A percentile compares a stretch with the other conserved stretches of the same genome.
These are phyloP conservation scores for Platynereis dumerilii DNA, from an alignment of 2,888 invertebrate species.

Conservation along the genomic window DNA sequence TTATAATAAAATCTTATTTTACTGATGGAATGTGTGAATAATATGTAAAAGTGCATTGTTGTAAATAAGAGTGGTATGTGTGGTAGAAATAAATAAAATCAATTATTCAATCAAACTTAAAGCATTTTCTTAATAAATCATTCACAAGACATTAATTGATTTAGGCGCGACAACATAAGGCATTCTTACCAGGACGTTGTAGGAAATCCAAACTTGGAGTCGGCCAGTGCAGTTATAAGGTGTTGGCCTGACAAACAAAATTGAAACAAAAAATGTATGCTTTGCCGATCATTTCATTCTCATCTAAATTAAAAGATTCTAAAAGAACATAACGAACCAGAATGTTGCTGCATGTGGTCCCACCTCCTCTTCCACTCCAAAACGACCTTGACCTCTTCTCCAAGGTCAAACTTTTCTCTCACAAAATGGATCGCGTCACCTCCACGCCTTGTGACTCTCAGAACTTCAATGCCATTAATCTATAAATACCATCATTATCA, in stretches of 20 bases:
- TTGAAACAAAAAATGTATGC: too few relatives aligned
- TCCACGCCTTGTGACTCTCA: constrained; percentile 75
- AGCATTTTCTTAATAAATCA: too few relatives aligned
- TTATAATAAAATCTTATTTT: too few relatives aligned
- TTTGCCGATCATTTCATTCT: too few relatives aligned
- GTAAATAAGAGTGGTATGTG: too few relatives aligned
- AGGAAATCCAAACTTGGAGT: constrained; percentile 71
- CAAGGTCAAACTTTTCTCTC: constrained; percentile 69
- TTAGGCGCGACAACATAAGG: too few relatives aligned
- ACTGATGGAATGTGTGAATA: too few relatives aligned
- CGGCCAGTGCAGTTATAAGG: constrained; percentile 79
- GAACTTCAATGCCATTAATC: constrained; percentile 72
- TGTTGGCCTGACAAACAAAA: constrained; percentile 76
- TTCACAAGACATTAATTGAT: too few relatives aligned
- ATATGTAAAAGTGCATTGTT: too few relatives aligned
- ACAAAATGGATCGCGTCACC: constrained; percentile 78
- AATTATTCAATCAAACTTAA: too few relatives aligned
- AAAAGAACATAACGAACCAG: constrained; percentile 73
- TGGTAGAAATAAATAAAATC: too few relatives aligned
- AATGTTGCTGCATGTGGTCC: constrained; percentile 93
- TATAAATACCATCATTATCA: constrained; percentile 26
- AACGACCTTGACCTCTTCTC: constrained; percentile 70
- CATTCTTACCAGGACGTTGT: constrained; percentile 79
- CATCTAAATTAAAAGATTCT: too few relatives aligned
- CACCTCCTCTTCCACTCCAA: constrained; percentile 81